Evolutionary conservation across 2,888 invertebrate species (phyloP).

Genomic region (Tenthredo mesomela): DNA sequence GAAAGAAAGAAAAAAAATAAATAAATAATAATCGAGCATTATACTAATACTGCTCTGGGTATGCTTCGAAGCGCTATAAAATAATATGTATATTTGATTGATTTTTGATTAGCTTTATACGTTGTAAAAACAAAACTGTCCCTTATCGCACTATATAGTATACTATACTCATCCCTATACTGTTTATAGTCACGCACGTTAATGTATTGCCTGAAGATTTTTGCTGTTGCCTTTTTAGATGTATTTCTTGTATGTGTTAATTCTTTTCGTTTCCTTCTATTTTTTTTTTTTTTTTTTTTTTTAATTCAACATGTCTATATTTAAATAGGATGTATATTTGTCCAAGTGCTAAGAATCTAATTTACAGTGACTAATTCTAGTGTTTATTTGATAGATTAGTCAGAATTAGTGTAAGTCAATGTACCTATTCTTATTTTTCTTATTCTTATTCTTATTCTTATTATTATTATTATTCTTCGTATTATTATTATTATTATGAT

Average conservation of each 20-base stretch:
- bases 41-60: not conserved
- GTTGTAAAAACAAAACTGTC: slow-evolving; percentile 4
- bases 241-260: slow-evolving; percentile 25
- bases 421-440: slow-evolving; percentile 16
- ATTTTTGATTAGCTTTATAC: slow-evolving; percentile 12
- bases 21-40: not conserved
- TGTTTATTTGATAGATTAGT: not conserved
- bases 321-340: not conserved
- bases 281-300: not conserved
- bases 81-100: not conserved
- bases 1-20: not conserved
- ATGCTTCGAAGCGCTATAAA: not conserved
- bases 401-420: slow-evolving; percentile 44
- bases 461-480: slow-evolving; percentile 13
- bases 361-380: not conserved
- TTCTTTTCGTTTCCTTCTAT: not conserved
- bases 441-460: not conserved
- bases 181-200: slow-evolving; percentile 36
- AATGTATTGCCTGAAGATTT: slow-evolving; percentile 27
- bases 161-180: not conserved
- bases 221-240: slow-evolving; percentile 5
- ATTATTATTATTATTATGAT: slow-evolving; percentile 4
- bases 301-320: not conserved
- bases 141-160: not conserved
- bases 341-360: not conserved